Conservation (phyloP, 2,888 invertebrate genomes). For the Keiferia lycopersicella region DNA sequence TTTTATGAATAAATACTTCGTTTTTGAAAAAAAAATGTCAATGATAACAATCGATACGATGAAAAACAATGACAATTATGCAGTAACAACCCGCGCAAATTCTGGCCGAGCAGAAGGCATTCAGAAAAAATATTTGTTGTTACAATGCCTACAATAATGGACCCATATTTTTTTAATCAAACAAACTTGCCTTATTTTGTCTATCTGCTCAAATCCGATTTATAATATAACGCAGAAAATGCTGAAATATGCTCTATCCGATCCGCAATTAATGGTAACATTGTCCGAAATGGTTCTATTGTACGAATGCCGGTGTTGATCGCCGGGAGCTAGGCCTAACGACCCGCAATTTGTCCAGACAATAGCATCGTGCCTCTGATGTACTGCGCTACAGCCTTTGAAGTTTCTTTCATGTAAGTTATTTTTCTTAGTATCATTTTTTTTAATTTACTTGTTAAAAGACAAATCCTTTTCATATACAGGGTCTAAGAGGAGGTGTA, state of each 20-base stretch:
- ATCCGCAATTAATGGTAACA: slow-evolving; percentile 19
- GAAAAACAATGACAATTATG: too few species aligned
- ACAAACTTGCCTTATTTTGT: neutral
- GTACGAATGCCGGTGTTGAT: slow-evolving; percentile 9
- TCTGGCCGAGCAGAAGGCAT: too few species aligned
- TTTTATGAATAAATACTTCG: too few species aligned
- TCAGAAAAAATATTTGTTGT: too few species aligned
- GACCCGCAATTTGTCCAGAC: slow-evolving; percentile 11
- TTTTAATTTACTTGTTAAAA: too few species aligned
- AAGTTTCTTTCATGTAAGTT: neutral
- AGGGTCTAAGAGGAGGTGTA: too few species aligned
- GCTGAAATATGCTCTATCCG: slow-evolving; percentile 10
- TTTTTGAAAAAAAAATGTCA: too few species aligned
- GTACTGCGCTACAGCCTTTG: slow-evolving; percentile 2
- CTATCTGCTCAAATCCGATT: neutral
- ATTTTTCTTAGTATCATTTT: neutral
- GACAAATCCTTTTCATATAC: too few species aligned
- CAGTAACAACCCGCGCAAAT: too few species aligned
- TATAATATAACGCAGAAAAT: neutral
- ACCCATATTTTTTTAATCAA: too few species aligned
- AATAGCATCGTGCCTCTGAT: slow-evolving; percentile 6
- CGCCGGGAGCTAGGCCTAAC: slow-evolving; percentile 10
- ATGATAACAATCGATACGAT: too few species aligned
- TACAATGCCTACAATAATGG: too few species aligned
- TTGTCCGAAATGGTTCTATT: slow-evolving; percentile 15